Evolutionary conservation across 2,113 vertebrate genomes (phyloP).

Genomic region (Gavia stellata): DNA sequence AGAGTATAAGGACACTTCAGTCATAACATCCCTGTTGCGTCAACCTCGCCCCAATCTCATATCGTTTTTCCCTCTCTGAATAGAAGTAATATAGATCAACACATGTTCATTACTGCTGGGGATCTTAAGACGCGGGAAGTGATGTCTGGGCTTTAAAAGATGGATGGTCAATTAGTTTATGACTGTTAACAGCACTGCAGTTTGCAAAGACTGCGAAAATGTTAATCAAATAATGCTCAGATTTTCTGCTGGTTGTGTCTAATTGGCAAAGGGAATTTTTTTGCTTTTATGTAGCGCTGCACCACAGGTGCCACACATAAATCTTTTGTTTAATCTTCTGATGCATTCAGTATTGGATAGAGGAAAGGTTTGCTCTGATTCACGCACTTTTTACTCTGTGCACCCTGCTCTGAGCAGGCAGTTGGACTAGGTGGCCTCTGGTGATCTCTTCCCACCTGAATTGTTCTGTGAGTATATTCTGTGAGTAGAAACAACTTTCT

Average conservation of each 20-base stretch:
- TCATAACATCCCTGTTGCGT: neutral
- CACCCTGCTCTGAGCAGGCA: neutral
- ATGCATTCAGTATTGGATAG: neutral
- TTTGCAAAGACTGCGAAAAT: neutral
- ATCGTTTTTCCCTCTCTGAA: neutral
- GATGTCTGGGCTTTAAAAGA: neutral
- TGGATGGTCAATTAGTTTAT: neutral
- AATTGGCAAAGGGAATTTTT: neutral
- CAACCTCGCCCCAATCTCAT: neutral
- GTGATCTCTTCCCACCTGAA: neutral
- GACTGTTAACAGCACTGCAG: neutral
- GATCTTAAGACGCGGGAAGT: neutral
- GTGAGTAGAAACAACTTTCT: neutral
- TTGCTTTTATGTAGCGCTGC: neutral
- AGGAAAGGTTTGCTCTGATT: neutral
- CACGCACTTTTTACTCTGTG: rapidly evolving
- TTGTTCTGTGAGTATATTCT: neutral
- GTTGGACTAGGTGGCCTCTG: neutral
- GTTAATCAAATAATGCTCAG: neutral
- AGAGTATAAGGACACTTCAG: neutral
- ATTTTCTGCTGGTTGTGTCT: neutral
- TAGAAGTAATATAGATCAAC: neutral
- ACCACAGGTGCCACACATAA: neutral
- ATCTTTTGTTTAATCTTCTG: neutral
- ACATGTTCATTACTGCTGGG: neutral